Evolutionary conservation across 2,113 vertebrate genomes (phyloP).

Genomic region (Ictalurus furcatus): DNA sequence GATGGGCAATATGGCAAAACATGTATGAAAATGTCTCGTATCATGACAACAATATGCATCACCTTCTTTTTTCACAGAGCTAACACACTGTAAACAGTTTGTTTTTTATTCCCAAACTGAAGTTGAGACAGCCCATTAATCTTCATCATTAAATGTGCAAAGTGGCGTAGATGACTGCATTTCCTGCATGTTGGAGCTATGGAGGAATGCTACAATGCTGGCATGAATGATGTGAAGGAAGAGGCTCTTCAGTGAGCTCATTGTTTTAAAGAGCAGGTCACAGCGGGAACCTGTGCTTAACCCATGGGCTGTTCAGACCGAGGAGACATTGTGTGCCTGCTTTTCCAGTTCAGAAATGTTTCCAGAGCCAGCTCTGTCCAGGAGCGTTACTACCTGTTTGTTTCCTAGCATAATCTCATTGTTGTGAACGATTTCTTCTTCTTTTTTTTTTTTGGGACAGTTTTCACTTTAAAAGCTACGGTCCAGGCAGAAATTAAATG

Average conservation of each 20-base stretch:
- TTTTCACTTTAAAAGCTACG: not conserved
- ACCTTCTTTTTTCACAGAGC: not conserved
- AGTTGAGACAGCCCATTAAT: not conserved
- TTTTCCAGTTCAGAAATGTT: slow-evolving; percentile 13
- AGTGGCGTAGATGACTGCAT: not conserved
- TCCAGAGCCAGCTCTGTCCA: not conserved
- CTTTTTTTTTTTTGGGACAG: not conserved
- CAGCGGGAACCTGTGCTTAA: slow-evolving; percentile 66
- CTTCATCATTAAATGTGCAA: not conserved
- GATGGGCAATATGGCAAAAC: not conserved
- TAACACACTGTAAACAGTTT: not conserved
- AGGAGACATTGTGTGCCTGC: slow-evolving; percentile 37
- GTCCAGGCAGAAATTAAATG: not conserved
- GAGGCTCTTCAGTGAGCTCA: slow-evolving; percentile 65
- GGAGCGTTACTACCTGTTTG: not conserved
- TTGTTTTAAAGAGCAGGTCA: slow-evolving; percentile 71
- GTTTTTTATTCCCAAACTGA: not conserved
- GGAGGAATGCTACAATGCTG: slow-evolving; percentile 61
- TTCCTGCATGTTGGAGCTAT: not conserved
- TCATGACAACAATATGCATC: not conserved
- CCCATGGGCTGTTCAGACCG: slow-evolving; percentile 45
- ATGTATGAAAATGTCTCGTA: too few relatives aligned
- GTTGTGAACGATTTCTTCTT: not conserved
- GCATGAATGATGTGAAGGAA: slow-evolving; percentile 55
- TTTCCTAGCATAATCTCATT: not conserved